Evolutionary conservation across 2,797 vertebrate species (phyloP), one percentile per base, ranked within the genome.

Genomic region (Gymnocypris eckloni): DNA sequence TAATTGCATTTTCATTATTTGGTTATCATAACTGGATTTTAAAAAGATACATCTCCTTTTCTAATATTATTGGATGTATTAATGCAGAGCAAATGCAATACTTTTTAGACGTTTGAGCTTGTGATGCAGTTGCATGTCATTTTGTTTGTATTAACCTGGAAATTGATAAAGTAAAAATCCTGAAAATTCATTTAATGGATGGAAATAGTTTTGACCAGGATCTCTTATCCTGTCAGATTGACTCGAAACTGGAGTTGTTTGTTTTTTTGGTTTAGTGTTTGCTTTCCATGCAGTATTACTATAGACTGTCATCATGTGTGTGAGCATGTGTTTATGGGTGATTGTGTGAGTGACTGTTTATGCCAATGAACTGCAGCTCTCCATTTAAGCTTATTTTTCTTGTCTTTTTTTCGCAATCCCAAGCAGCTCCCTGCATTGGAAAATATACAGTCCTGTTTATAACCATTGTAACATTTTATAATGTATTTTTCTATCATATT

Each of bases 401-500:
- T 83, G 52, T 66, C 79, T 81, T 83, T 88, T 83, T 79, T 50
- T 28, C 61, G 48, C 43, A 61, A 85, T 64, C 92, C 77, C 83
- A 87, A 88, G 91, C 86, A 91, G 92, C 92, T 89, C 87, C 88
- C 66, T 93, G 93, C 93, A 93, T 95, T 93, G 88, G 88, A 90
- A 88, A 90, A 91, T 82, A 48, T 88, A 89, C 89, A 88, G 89
- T 92, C 86, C 66, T 90, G 89, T 93, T 90, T 90, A 88, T 94
- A 95, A 94, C 93, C 93, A 91, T 91, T 95, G 94, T 95, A 95
- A 95, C 94, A 93, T 91, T 94, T 95, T 93, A 93, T 95, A 93
- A 94, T 96, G 95, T 96, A 95, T 96, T 96, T 96, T 96, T 96
- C 93, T 96, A 96, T 95, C 93, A 92, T 92, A 93, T 96, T 96